A percentile compares a stretch with the other conserved stretches of the same genome.
Conservation (phyloP, 2,797 vertebrate species). For the Ciconia nigra region DNA sequence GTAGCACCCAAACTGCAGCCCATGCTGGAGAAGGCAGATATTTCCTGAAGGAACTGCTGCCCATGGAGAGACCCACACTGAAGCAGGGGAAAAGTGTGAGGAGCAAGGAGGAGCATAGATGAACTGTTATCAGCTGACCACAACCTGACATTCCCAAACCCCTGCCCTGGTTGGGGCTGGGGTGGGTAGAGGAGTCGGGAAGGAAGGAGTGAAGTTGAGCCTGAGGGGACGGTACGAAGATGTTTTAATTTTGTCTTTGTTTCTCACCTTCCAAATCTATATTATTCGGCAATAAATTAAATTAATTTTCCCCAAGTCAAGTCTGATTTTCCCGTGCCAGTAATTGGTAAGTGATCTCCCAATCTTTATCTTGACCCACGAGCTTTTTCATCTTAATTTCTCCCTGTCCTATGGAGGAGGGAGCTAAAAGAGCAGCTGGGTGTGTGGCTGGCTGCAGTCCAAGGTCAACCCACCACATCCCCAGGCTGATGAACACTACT, state of each 20-base stretch:
- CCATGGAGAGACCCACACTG: neutral
- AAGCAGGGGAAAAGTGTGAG: neutral
- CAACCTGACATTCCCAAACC: neutral
- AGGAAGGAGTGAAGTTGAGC: neutral
- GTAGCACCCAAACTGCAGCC: neutral
- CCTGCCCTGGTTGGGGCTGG: neutral
- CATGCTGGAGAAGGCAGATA: accelerated
- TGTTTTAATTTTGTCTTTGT: neutral
- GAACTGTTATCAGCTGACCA: neutral
- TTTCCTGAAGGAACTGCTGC: neutral
- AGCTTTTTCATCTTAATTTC: neutral
- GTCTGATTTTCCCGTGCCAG: neutral
- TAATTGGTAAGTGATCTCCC: neutral
- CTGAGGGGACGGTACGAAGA: neutral
- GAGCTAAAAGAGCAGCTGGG: neutral
- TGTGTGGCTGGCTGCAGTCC: neutral
- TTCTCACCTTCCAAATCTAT: neutral
- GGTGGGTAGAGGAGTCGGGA: neutral
- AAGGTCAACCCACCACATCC: neutral
- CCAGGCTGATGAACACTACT: neutral
- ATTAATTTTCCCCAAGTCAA: neutral
- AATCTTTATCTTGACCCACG: neutral
- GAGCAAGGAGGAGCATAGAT: neutral
- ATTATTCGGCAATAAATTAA: neutral
- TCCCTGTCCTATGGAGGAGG: neutral